Evolutionary conservation across 2,888 invertebrate genomes (phyloP), one percentile per base, ranked within the genome.

Genomic region (Creontiades dilutus): DNA sequence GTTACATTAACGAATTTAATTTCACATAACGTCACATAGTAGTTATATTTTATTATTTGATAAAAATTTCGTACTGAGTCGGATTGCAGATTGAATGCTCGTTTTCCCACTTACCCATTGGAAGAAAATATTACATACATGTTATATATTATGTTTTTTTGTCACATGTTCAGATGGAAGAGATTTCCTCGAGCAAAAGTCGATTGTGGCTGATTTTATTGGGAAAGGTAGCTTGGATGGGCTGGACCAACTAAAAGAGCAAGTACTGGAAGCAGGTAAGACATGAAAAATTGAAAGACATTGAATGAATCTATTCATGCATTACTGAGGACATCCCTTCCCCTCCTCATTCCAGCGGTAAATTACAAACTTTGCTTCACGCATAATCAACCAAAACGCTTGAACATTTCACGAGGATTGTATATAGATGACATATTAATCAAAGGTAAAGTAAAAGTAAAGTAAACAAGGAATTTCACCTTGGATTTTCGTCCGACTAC

Each of bases 171-270:
- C 82, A 82, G 82, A 1, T 47, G 52, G 2, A 14, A 19, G 4
- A 52, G 82, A 52, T 48, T 82, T 19, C 14, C 19, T n/a, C 9
- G 28, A 5, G 3, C 85, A 85, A 46, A 85, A 61, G 28, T 27
- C 48, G 19, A 52, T 85, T 14, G 19, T 86, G 4, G 68, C 19
- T 19, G 86, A 75, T 19, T 86, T 68, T 23, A 27, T 86, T 2
- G 46, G n/a, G 19, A 47, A 76, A 86, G 86, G 86, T 13, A 19
- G 12, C 14, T 47, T 86, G 48, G 75, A 37, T 19, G 48, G 75
- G 13, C 14, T 86, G 68, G 86, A 86, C 19, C 2, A 13, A 13
- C 23, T 86, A 12, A 86, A 47, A 16, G 37, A 61, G 48, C 11
- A 86, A 46, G 48, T 76, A 5, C 11, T 86, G 14, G 19, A 75